phyloP scores from a whole-genome alignment of 1,140 invertebrate genomes.

The Polypedilum vanderplanki region DNA sequence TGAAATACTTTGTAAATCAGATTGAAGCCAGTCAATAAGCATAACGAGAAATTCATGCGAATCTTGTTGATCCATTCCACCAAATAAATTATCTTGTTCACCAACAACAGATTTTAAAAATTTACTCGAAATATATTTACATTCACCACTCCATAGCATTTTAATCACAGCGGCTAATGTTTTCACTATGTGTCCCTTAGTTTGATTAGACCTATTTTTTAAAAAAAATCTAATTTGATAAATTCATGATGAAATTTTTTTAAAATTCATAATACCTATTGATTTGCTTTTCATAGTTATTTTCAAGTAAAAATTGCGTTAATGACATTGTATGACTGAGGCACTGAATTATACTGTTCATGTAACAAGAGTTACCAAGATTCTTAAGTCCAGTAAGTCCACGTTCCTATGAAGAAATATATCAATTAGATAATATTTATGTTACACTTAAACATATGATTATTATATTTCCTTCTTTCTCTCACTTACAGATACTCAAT shows the following conservation, averaged over 20 bases:
- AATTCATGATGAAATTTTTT: too few species aligned
- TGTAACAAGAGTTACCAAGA: constrained; percentile 93
- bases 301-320: constrained; percentile 65
- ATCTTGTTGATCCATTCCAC: constrained; percentile 83
- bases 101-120: constrained; percentile 71
- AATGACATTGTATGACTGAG: constrained; percentile 71
- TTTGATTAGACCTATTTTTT: constrained; percentile 43
- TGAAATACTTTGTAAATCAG: constrained; percentile 58
- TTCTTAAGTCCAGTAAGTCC: constrained; percentile 79
- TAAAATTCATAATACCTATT: too few species aligned
- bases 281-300: constrained; percentile 52
- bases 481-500: constrained; percentile 21
- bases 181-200: constrained; percentile 61
- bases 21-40: constrained; percentile 83
- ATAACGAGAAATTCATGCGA: constrained; percentile 91
- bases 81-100: constrained; percentile 68
- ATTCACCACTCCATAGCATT: constrained; percentile 66
- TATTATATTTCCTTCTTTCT: constrained; percentile 26
- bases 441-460: constrained; percentile 30
- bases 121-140: constrained; percentile 66
- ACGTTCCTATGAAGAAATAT: constrained; percentile 51
- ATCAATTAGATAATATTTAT: constrained; percentile 10
- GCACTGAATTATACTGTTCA: constrained; percentile 96
- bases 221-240: too few species aligned
- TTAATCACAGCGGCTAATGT: constrained; percentile 68